Conservation (phyloP, 2,113 vertebrate genomes). For the Aleadryas rufinucha region DNA sequence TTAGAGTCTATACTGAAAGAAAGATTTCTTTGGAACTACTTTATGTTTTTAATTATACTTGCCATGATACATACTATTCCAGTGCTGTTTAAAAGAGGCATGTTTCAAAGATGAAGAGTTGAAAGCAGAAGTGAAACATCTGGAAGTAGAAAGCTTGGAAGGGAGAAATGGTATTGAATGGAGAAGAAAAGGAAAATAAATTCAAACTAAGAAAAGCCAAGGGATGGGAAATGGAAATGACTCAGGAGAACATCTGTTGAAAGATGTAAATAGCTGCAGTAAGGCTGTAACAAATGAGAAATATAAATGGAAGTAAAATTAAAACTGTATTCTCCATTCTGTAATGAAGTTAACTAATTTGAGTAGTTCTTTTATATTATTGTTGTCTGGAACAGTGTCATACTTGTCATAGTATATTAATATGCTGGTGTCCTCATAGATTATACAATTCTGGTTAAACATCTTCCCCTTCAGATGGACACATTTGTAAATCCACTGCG, state of each 20-base stretch:
- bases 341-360: neutral
- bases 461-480: conserved; percentile 87
- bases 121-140: neutral
- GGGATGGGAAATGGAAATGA: neutral
- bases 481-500: conserved; percentile 97
- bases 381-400: neutral
- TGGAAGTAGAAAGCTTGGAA: neutral
- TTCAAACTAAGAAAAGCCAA: neutral
- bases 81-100: neutral
- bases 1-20: neutral
- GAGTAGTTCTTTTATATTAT: neutral
- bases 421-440: conserved; percentile 43
- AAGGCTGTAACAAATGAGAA: neutral
- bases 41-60: neutral
- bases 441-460: conserved; percentile 64
- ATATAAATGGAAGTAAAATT: neutral
- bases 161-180: neutral
- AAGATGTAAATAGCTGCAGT: neutral
- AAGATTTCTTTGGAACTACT: neutral
- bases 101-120: neutral
- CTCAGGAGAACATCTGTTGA: neutral
- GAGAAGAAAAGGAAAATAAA: neutral
- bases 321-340: neutral
- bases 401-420: conserved; percentile 20
- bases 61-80: neutral